phyloP scores from a whole-genome alignment of 2,113 vertebrate species.

The Puntigrus tetrazona region DNA sequence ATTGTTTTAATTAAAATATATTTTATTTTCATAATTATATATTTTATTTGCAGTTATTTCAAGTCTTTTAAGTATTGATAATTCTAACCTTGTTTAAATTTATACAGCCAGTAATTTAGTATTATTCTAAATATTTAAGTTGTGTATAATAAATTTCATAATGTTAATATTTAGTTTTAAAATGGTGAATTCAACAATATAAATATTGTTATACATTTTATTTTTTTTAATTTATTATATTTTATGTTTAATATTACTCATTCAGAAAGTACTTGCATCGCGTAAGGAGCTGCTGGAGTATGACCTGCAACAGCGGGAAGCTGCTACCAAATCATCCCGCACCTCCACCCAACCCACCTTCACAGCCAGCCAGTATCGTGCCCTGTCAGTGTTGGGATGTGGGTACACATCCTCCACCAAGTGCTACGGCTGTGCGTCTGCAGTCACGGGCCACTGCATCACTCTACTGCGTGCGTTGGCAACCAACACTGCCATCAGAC shows the following conservation, averaged over 20 bases:
- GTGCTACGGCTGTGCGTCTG: slow-evolving; percentile 96
- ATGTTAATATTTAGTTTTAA: not conserved
- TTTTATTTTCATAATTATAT: no score
- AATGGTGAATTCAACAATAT: no score
- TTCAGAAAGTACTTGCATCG: slow-evolving; percentile 98
- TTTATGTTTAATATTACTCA: no score
- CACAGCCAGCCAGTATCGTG: slow-evolving; percentile 95
- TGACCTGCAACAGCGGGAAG: slow-evolving; percentile 95
- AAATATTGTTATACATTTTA: no score
- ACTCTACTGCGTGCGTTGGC: slow-evolving; percentile 93
- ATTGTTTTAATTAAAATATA: no score
- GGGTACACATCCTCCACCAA: slow-evolving; percentile 96
- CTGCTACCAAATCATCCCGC: slow-evolving; percentile 90
- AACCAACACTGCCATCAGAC: slow-evolving; percentile 91
- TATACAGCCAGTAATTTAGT: no score
- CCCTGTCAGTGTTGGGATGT: slow-evolving; percentile 91
- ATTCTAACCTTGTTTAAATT: no score
- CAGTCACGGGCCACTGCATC: slow-evolving; percentile 96
- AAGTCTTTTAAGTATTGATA: no score
- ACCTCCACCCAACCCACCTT: slow-evolving; percentile 88
- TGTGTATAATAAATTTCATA: no score
- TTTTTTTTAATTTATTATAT: no score
- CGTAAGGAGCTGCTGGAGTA: slow-evolving; percentile 97
- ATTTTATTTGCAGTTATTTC: no score
- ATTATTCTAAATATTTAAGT: not conserved